Percentiles rank a stretch among this genome's conserved stretches.
Evolutionary conservation across 1,140 invertebrate genomes (phyloP).

Genomic region (Spodoptera litura): DNA sequence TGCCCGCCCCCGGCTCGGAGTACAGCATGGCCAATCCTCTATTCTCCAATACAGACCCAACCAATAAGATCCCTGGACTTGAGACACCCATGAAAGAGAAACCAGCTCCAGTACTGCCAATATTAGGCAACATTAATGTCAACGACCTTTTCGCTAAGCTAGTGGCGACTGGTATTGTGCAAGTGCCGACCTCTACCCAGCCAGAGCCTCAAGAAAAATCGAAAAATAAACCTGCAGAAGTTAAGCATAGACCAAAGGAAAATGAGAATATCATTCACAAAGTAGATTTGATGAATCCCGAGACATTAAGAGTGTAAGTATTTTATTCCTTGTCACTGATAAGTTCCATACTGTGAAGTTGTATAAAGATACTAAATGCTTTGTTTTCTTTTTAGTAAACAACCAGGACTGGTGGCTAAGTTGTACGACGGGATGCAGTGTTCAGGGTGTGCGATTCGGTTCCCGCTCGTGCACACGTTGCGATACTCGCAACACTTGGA

Average conservation of each 20-base stretch:
- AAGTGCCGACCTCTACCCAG: constrained; percentile 55
- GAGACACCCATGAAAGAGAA: constrained; percentile 72
- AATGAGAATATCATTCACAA: constrained; percentile 86
- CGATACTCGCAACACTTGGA: constrained; percentile 97
- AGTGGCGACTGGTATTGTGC: constrained; percentile 93
- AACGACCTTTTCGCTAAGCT: constrained; percentile 94
- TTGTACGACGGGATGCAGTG: constrained; percentile 97
- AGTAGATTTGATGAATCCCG: constrained; percentile 89
- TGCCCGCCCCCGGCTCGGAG: constrained; percentile 82
- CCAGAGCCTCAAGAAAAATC: constrained; percentile 72
- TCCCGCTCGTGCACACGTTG: constrained; percentile 94
- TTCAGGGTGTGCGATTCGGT: constrained; percentile 96
- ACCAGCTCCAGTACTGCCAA: constrained; percentile 59
- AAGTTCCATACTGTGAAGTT: not conserved
- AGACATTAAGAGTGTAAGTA: constrained; percentile 92
- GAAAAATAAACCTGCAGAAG: constrained; percentile 76
- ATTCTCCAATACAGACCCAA: constrained; percentile 63
- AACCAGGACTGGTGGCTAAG: constrained; percentile 88
- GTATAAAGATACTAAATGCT: not conserved
- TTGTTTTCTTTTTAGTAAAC: constrained; percentile 83
- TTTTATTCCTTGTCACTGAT: not conserved
- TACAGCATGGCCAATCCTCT: constrained; percentile 56
- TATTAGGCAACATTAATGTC: constrained; percentile 89
- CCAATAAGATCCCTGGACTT: constrained; percentile 70
- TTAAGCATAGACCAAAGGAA: constrained; percentile 69